Evolutionary conservation across 2,888 invertebrate genomes (phyloP), one percentile per base, ranked within the genome.

Genomic region (Onchidella celtica): DNA sequence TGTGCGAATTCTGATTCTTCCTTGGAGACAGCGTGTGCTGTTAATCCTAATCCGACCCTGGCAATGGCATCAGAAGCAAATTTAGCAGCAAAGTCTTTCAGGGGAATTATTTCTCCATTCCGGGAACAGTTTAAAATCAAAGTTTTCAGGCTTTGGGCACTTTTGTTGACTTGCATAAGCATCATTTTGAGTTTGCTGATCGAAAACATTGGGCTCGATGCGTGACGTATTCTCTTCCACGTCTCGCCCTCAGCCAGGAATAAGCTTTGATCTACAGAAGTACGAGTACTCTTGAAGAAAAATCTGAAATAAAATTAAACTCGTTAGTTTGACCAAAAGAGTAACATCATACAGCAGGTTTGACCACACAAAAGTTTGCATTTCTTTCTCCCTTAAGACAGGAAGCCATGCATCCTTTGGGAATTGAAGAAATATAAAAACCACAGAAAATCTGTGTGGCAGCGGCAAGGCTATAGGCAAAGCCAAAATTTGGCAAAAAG

Each of bases 51-150:
- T 9, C 66, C 66, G 6, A 29, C 3, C 29, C n/a, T 27, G 66
- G 66, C 66, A 29, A 66, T 66, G 66, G 29, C 66, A 34, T 66
- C 66, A n/a, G 9, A 14, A 9, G 66, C 24, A n/a, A 29, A 66
- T n/a, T n/a, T 66, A n/a, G 32, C 66, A 14, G 34, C 24, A 32
- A 66, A 66, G 61, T 32, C n/a, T 29, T 66, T 66, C 9, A 66
- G 9, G 11, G 66, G 66, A 34, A 66, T 34, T 4, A 66, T 9
- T 24, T 66, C 34, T 14, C 32, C 32, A 9, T 66, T 34, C 6
- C 29, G 29, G 6, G 17, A 29, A n/a, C 11, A 17, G 6, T 34
- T 66, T 34, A 29, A 29, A 6, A 66, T 32, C 9, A 66, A n/a
- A 14, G 17, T 34, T 32, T 29, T 9, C 66, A 66, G 34, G 9